Evolutionary conservation across 2,888 invertebrate species (phyloP).

Genomic region (Phytoseiulus persimilis): DNA sequence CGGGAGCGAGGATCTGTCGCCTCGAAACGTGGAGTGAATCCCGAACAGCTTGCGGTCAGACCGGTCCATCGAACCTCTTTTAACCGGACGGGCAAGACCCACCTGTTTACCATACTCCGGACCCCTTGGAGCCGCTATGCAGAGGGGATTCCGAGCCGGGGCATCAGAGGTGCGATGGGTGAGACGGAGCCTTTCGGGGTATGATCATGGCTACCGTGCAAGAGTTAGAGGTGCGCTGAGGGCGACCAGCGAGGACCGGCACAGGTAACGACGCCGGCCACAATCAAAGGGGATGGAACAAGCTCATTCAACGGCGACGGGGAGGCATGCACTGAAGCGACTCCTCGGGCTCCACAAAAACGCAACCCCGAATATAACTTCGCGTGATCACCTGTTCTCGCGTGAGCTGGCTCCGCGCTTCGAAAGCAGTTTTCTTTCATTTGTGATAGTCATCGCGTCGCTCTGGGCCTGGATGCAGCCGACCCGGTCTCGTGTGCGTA

Average conservation of each 20-base stretch:
- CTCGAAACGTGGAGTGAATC: not conserved
- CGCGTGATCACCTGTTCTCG: conserved; percentile 5
- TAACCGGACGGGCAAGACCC: not conserved
- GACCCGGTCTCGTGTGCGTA: not conserved
- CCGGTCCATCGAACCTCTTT: not conserved
- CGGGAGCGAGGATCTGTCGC: not conserved
- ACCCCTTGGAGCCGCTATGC: not conserved
- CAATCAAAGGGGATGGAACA: not conserved
- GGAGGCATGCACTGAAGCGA: not conserved
- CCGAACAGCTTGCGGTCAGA: not conserved
- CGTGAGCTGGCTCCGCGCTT: not conserved
- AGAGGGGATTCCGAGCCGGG: not conserved
- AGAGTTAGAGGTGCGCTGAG: not conserved
- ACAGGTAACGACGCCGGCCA: not conserved
- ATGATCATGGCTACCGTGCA: not conserved
- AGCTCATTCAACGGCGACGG: not conserved
- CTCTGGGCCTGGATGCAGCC: not conserved
- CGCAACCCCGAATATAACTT: not conserved
- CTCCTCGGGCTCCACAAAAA: not conserved
- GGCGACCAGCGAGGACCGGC: not conserved
- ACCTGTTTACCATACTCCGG: not conserved
- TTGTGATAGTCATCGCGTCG: not conserved
- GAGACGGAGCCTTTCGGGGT: not conserved
- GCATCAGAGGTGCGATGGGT: not conserved
- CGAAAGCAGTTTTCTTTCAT: not conserved